These are phyloP conservation scores for Nanorana parkeri DNA, from an alignment of 2,113 vertebrate species.

Conservation along the genomic window DNA sequence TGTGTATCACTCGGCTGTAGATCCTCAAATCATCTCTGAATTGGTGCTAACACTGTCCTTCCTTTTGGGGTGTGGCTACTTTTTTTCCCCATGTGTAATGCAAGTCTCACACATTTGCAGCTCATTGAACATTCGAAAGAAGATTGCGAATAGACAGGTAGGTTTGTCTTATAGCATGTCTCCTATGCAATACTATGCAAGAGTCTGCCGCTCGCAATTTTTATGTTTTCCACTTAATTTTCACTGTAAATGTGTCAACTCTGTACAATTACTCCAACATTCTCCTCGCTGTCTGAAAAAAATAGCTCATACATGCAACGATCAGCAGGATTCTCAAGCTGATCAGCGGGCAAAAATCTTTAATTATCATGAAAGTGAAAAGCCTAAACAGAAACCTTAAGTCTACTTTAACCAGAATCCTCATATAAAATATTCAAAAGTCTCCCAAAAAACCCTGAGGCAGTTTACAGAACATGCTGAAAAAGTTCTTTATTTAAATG, in stretches of 20 bases:
- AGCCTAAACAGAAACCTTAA: conserved; percentile 37
- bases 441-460: conserved; percentile 54
- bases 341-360: conserved; percentile 40
- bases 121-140: no score
- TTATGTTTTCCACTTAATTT: neutral
- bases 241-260: conserved; percentile 7
- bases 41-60: no score
- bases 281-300: conserved; percentile 20
- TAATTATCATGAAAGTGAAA: conserved; percentile 44
- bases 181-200: no score
- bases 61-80: no score
- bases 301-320: conserved; percentile 12
- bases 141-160: no score
- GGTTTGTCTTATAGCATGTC: no score
- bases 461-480: conserved; percentile 52
- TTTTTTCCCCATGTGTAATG: no score
- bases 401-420: conserved; percentile 38
- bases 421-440: conserved; percentile 56
- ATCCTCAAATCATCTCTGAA: no score
- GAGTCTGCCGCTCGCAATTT: no score
- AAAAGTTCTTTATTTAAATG: conserved; percentile 57
- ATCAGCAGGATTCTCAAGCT: conserved; percentile 47
- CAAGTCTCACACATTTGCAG: no score
- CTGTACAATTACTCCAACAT: neutral
- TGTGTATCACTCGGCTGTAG: no score